phyloP scores from a whole-genome alignment of 2,113 vertebrate species.

The Diphyllodes magnificus region DNA sequence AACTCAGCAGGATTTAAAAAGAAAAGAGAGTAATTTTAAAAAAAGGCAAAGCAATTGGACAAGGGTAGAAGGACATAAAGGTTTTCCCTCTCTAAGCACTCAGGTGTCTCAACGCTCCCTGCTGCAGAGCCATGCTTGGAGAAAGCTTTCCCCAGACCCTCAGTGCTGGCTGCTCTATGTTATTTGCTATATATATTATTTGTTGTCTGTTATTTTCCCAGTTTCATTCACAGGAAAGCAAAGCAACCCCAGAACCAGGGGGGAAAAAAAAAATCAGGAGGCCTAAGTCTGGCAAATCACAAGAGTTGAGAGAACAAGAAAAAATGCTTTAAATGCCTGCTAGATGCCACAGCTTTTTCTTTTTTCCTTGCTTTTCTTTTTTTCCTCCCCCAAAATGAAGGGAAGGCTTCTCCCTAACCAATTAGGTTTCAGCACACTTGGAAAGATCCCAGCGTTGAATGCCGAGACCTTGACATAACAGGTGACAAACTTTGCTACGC shows the following conservation, averaged over 20 bases:
- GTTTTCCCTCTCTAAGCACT: neutral
- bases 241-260: neutral
- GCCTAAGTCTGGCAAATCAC: neutral
- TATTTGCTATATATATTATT: neutral
- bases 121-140: neutral
- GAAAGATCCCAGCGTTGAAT: neutral
- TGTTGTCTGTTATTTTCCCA: neutral
- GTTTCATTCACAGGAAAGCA: neutral
- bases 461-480: constrained; percentile 48
- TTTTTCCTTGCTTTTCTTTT: neutral
- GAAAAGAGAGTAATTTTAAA: neutral
- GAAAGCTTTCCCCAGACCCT: neutral
- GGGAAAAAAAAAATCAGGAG: neutral
- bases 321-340: constrained; percentile 13
- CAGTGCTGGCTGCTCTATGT: neutral
- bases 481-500: constrained; percentile 9
- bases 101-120: rapidly evolving
- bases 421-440: constrained; percentile 22
- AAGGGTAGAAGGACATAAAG: neutral
- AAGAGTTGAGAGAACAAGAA: neutral
- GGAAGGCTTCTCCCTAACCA: neutral
- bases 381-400: neutral
- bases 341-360: neutral
- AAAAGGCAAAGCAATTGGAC: neutral
- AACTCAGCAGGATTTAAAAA: neutral